Conservation (phyloP, 2,113 vertebrate species). For the Varanus komodoensis region DNA sequence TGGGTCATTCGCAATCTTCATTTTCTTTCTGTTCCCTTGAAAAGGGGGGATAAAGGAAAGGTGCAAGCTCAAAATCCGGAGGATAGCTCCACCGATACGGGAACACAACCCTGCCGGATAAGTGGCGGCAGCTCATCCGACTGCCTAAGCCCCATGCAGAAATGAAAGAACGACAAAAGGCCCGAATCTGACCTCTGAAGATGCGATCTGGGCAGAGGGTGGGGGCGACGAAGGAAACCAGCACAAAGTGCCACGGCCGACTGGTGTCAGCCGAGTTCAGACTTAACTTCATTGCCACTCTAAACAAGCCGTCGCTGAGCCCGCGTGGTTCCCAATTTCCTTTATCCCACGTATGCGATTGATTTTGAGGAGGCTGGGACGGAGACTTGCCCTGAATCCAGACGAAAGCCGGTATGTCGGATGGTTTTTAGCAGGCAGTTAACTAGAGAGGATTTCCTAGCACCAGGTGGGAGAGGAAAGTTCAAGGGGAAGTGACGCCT, state of each 20-base stretch:
- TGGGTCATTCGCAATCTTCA: conserved; percentile 38
- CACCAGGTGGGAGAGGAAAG: background rate
- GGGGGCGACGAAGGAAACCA: background rate
- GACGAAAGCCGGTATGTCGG: background rate
- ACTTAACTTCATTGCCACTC: background rate
- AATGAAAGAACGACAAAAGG: conserved; percentile 18
- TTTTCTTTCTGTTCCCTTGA: conserved; percentile 41
- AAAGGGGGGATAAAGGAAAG: conserved; percentile 38
- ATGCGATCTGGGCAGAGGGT: background rate
- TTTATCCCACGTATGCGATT: background rate
- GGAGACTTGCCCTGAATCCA: background rate
- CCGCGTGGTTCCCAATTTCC: background rate
- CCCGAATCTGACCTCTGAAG: background rate
- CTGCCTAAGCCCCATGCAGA: conserved; percentile 36
- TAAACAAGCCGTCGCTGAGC: background rate
- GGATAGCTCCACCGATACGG: conserved; percentile 25
- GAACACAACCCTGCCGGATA: conserved; percentile 51
- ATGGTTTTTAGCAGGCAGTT: background rate
- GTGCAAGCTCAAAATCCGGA: conserved; percentile 21
- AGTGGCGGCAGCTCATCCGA: conserved; percentile 48
- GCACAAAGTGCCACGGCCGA: background rate
- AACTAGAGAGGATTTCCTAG: background rate
- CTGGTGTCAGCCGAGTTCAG: background rate
- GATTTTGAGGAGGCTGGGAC: background rate
- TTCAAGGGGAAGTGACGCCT: no score